Percentiles rank a stretch among this genome's conserved stretches.
Evolutionary conservation across 2,113 vertebrate species (phyloP).

Genomic region (Nestor notabilis): DNA sequence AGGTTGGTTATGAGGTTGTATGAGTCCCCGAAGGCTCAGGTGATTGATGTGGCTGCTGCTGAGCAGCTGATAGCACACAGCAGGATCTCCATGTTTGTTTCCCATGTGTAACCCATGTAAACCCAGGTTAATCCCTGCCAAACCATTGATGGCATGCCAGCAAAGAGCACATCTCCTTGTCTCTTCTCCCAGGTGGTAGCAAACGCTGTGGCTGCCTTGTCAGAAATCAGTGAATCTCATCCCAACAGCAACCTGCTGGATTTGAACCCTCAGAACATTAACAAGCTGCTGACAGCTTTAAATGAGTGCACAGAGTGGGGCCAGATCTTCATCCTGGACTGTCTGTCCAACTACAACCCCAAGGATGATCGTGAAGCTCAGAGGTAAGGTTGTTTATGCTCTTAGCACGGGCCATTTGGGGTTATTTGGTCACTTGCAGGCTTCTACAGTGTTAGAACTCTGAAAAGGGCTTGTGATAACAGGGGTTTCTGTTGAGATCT

Average conservation of each 20-base stretch:
- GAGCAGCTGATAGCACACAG: neutral
- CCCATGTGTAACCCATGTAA: neutral
- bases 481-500: neutral
- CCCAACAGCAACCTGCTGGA: conserved; percentile 99
- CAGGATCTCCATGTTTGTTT: neutral
- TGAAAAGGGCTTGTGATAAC: neutral
- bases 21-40: neutral
- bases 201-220: conserved; percentile 95
- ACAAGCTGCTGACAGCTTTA: conserved; percentile 94
- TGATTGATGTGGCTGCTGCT: neutral
- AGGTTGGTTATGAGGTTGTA: neutral
- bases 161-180: neutral
- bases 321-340: conserved; percentile 99
- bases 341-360: conserved; percentile 97
- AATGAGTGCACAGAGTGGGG: conserved; percentile 99
- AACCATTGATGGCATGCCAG: neutral
- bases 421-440: neutral
- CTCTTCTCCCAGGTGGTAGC: conserved; percentile 88
- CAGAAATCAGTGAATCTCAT: conserved; percentile 98
- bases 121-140: neutral
- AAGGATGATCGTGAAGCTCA: conserved; percentile 98
- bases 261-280: conserved; percentile 98
- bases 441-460: neutral
- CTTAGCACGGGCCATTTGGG: neutral
- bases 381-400: conserved; percentile 78